phyloP scores from a whole-genome alignment of 2,113 vertebrate species.

The Archilochus colubris region DNA sequence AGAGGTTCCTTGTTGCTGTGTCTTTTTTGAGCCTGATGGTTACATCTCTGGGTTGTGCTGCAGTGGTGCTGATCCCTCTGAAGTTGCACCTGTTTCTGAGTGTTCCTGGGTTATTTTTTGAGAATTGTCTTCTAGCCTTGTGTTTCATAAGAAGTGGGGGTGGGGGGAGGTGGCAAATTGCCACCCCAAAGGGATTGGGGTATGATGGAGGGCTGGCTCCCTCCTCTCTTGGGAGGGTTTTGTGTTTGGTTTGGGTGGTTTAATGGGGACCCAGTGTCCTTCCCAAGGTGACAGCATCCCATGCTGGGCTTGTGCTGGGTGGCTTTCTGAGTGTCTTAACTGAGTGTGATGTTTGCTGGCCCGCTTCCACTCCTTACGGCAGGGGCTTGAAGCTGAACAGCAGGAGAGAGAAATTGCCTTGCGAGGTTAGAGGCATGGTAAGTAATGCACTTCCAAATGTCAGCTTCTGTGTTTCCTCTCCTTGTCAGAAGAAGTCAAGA shows the following conservation, averaged over 20 bases:
- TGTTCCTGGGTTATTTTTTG: background rate
- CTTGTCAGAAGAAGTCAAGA: constrained; percentile 12
- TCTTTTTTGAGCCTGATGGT: background rate
- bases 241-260: background rate
- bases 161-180: background rate
- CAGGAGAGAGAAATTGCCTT: background rate
- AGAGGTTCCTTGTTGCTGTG: rapidly evolving
- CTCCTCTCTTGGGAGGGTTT: background rate
- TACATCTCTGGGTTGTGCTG: background rate
- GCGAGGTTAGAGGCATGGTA: background rate
- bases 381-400: constrained; percentile 31
- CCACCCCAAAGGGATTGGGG: rapidly evolving
- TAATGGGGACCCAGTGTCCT: background rate
- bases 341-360: constrained; percentile 36
- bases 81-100: background rate
- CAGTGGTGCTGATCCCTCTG: background rate
- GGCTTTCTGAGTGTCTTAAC: background rate
- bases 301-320: background rate
- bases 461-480: constrained; percentile 25
- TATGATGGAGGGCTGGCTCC: background rate
- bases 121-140: rapidly evolving
- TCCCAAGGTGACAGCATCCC: background rate
- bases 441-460: constrained; percentile 27
- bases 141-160: rapidly evolving
- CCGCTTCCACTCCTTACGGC: background rate